Evolutionary conservation across 2,113 vertebrate species (phyloP), one percentile per base, ranked within the genome.

Genomic region (Hipposideros armiger): DNA sequence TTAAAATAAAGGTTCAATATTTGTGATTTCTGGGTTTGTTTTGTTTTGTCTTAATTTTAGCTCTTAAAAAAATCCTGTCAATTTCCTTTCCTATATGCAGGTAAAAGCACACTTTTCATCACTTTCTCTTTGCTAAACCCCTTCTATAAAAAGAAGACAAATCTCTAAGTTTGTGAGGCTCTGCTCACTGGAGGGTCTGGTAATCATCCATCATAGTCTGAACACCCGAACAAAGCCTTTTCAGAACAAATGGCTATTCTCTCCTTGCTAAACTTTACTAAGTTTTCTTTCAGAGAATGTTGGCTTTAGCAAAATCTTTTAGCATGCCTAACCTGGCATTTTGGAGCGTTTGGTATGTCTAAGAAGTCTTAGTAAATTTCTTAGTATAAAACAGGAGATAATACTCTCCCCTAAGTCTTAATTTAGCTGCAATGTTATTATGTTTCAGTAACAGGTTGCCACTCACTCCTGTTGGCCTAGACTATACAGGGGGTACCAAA

Each of bases 211-310:
- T 76, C 24, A 82, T 24, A 8, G 3, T 93, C 60, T 62, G 28
- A 87, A 52, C 1, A 45, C 7, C 10, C 93, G 20, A 72, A 73
- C 14, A 50, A 90, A 81, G 36, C 7, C 45, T 56, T 96, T 67
- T 72, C 11, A 80, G 22, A 93, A 64, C 7, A 92, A 93, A 66
- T 52, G 70, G 30, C 58, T 94, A 64, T 74, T 84, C 9, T 76
- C 19, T 81, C 11, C 40, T 60, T 50, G 3, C 24, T 92, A 56
- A 72, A 90, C 6, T 78, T 81, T 19, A 69, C 47, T 54, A 93
- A 86, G 4, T 73, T 94, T 83, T 14, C 17, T 95, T 88, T 92
- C 47, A 69, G 56, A 72, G 11, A 76, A 69, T 40, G n/a, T 66
- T 82, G 10, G 3, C 84, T 77, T 92, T 73, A 89, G 47, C n/a